Conservation (phyloP, 2,113 vertebrate species). For the Brachyistius frenatus region DNA sequence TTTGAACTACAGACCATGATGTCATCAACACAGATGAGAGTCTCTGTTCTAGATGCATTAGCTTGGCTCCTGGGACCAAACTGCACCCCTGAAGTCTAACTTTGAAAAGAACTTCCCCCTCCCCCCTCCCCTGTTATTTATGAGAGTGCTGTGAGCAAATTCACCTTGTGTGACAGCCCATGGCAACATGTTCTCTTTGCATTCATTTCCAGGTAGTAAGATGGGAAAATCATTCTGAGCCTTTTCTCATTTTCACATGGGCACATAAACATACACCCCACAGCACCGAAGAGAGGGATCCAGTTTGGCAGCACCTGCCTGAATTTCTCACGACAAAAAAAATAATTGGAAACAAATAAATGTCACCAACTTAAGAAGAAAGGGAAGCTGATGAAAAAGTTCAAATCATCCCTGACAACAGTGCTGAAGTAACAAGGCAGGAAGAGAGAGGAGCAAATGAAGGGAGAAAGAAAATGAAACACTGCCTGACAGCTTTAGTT, state of each 20-base stretch:
- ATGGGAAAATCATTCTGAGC: constrained; percentile 65
- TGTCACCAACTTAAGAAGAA: constrained; percentile 42
- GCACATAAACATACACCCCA: constrained; percentile 60
- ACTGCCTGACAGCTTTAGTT: constrained; percentile 56
- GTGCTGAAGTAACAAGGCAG: constrained; percentile 20
- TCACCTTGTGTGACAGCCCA: constrained; percentile 66
- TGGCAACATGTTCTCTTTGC: constrained; percentile 62
- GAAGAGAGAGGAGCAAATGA: constrained; percentile 19
- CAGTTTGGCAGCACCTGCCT: constrained; percentile 60
- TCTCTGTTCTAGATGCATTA: neutral
- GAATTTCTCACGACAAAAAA: constrained; percentile 28
- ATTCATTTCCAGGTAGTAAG: constrained; percentile 56
- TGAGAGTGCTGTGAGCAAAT: constrained; percentile 59
- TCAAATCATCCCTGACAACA: constrained; percentile 51
- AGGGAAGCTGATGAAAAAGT: constrained; percentile 33
- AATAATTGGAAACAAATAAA: constrained; percentile 46
- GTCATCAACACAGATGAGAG: constrained; percentile 7
- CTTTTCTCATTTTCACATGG: constrained; percentile 52
- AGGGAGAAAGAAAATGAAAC: constrained; percentile 44
- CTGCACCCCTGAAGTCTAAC: constrained; percentile 28
- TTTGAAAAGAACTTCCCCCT: constrained; percentile 30
- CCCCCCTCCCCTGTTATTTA: constrained; percentile 67
- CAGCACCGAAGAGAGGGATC: constrained; percentile 7
- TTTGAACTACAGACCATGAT: neutral
- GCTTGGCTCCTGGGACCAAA: constrained; percentile 21